Conservation (phyloP, 1,140 invertebrate genomes). For the Ceratina australensis region DNA sequence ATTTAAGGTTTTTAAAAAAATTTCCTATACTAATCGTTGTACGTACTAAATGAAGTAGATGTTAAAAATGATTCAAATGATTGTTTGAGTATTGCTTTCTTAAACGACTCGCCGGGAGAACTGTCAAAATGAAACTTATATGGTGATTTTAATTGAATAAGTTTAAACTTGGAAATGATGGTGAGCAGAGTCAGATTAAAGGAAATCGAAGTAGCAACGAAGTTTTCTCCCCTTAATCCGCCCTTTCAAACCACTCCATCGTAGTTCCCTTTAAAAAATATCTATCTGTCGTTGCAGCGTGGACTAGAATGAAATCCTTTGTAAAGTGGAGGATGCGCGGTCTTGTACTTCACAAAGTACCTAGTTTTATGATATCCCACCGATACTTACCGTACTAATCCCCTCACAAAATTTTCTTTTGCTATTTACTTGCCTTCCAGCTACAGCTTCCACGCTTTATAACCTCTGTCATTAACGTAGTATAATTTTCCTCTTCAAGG, state of each 20-base stretch:
- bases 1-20: too few species aligned
- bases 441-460: constrained; percentile 27
- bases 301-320: constrained; percentile 38
- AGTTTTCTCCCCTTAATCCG: constrained; percentile 42
- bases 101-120: background rate
- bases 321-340: constrained; percentile 17
- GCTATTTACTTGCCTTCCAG: constrained; percentile 44
- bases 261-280: constrained; percentile 19
- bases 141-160: constrained; percentile 33
- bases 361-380: constrained; percentile 69
- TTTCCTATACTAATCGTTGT: background rate
- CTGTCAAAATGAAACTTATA: constrained; percentile 12
- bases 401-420: constrained; percentile 64
- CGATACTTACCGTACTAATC: constrained; percentile 67
- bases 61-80: background rate
- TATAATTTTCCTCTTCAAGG: constrained; percentile 40
- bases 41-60: background rate
- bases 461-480: constrained; percentile 30
- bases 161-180: constrained; percentile 8
- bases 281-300: constrained; percentile 9
- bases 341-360: constrained; percentile 59
- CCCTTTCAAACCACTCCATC: constrained; percentile 24
- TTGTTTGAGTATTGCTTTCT: background rate
- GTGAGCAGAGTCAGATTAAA: constrained; percentile 23
- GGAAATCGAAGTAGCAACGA: constrained; percentile 22